Evolutionary conservation across 2,113 vertebrate species (phyloP).

Genomic region (Echinops telfairi): DNA sequence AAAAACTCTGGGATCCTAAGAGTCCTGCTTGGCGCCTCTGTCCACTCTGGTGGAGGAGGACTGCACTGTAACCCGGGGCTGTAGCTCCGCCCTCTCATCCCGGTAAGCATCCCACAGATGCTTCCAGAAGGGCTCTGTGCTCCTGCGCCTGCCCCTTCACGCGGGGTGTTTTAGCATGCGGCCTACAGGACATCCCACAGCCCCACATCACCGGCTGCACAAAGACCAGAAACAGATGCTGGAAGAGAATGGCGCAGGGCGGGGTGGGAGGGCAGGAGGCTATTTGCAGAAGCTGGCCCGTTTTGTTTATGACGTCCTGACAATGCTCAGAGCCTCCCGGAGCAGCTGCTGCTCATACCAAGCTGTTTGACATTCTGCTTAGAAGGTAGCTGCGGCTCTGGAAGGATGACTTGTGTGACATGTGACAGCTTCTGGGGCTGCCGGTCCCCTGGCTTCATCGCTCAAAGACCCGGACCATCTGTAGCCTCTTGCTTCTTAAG

Average conservation of each 20-base stretch:
- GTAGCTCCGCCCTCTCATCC: neutral
- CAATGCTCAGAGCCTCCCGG: neutral
- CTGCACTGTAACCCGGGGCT: neutral
- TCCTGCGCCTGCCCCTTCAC: neutral
- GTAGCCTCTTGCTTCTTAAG: conserved; percentile 66
- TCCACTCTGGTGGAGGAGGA: neutral
- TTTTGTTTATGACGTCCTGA: conserved; percentile 65
- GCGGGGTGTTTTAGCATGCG: neutral
- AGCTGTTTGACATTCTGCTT: conserved; percentile 76
- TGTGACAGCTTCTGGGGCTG: conserved; percentile 72
- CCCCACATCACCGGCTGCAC: neutral
- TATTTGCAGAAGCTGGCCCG: conserved; percentile 47
- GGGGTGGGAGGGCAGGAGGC: conserved; percentile 1
- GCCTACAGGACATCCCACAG: neutral
- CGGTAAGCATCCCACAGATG: neutral
- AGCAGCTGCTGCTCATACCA: conserved; percentile 50
- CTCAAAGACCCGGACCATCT: conserved; percentile 78
- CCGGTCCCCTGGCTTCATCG: conserved; percentile 41
- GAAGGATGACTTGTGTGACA: conserved; percentile 76
- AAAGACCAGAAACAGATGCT: conserved; percentile 68
- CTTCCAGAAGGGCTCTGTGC: accelerated
- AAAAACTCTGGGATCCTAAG: neutral
- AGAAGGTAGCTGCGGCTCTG: conserved; percentile 60
- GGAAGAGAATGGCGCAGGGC: neutral
- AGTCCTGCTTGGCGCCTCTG: neutral